A percentile compares a stretch with the other conserved stretches of the same genome.
phyloP scores from a whole-genome alignment of 1,140 invertebrate species.

The Formica selysi region DNA sequence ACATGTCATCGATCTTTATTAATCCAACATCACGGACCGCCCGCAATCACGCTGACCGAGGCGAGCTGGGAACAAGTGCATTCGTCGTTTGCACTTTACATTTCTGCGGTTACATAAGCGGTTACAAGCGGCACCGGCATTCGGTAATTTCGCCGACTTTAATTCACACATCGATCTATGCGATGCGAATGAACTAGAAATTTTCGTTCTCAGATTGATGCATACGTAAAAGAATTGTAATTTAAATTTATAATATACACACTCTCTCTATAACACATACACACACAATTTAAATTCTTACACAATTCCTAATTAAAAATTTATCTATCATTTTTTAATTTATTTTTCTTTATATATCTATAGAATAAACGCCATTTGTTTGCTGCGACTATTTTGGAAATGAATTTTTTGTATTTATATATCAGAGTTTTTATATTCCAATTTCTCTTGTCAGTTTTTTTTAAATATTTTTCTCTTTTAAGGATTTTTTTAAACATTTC shows the following conservation, averaged over 20 bases:
- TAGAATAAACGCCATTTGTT: background rate
- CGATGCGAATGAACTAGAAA: background rate
- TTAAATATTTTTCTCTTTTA: background rate
- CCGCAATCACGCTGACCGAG: conserved; percentile 3
- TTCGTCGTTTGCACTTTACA: conserved; percentile 37
- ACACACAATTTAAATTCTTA: background rate
- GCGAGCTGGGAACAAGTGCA: conserved; percentile 38
- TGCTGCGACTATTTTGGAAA: background rate
- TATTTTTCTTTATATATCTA: too few relatives aligned
- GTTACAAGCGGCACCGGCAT: conserved; percentile 18
- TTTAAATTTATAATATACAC: background rate
- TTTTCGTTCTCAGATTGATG: background rate
- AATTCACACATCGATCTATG: background rate
- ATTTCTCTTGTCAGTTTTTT: background rate
- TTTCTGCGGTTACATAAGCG: conserved; percentile 49
- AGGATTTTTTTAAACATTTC: background rate
- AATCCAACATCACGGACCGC: background rate
- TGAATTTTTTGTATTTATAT: background rate
- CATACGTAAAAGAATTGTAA: background rate
- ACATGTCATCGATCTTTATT: conserved; percentile 50
- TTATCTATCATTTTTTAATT: too few relatives aligned
- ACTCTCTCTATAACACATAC: too few relatives aligned
- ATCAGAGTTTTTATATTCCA: background rate
- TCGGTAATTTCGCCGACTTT: conserved; percentile 8
- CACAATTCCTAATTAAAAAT: background rate